Percentiles rank a stretch among this genome's conserved stretches.
Evolutionary conservation across 1,140 invertebrate species (phyloP).

Genomic region (Diabrotica undecimpunctata): DNA sequence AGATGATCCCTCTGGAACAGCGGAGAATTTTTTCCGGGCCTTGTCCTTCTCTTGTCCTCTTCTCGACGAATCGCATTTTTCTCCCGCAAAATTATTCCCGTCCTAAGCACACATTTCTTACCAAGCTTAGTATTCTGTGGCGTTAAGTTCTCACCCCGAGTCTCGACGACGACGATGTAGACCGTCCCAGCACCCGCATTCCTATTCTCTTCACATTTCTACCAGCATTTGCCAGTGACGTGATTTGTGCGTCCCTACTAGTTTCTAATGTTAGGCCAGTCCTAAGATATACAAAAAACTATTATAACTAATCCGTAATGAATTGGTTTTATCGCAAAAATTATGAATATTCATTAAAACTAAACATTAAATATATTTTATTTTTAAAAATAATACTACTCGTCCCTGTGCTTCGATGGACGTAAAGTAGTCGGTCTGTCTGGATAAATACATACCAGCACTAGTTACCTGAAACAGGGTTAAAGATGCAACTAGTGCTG

Average conservation of each 20-base stretch:
- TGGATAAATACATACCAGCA: no score
- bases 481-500: no score
- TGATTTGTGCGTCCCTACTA: conserved; percentile 42
- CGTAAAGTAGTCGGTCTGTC: no score
- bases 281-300: no score
- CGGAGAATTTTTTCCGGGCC: conserved; percentile 29
- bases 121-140: conserved; percentile 42
- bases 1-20: conserved; percentile 41
- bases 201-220: conserved; percentile 45
- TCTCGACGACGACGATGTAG: not conserved
- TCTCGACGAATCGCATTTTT: conserved; percentile 38
- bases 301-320: no score
- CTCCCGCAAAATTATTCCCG: conserved; percentile 41
- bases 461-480: no score
- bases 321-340: no score
- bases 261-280: conserved; percentile 6
- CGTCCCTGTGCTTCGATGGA: no score
- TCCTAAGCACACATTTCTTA: conserved; percentile 45
- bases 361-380: no score
- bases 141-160: conserved; percentile 37
- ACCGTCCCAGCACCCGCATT: conserved; percentile 33
- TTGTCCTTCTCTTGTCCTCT: conserved; percentile 27
- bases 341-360: no score
- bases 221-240: conserved; percentile 47
- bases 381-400: no score